Percentiles rank a stretch among this genome's conserved stretches.
phyloP scores from a whole-genome alignment of 2,797 vertebrate genomes.

The Ceyx erithaca region DNA sequence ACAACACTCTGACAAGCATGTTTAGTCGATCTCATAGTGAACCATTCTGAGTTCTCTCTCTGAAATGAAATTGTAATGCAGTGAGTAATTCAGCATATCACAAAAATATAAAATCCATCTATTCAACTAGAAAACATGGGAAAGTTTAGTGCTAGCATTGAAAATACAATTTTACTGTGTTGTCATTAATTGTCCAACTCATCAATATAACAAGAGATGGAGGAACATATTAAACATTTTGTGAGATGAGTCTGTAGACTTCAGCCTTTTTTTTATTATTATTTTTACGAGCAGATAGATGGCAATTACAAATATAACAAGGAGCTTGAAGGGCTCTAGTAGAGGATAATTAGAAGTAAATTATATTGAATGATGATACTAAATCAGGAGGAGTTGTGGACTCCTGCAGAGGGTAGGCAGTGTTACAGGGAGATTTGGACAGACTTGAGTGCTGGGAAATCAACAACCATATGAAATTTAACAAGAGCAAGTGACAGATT shows the following conservation, averaged over 20 bases:
- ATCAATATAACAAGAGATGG: not conserved
- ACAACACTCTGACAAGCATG: not conserved
- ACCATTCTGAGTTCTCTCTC: not conserved
- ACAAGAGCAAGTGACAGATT: not conserved
- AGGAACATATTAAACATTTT: accelerated
- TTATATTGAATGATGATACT: not conserved
- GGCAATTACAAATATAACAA: not conserved
- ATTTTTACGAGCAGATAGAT: not conserved
- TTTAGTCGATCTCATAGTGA: not conserved
- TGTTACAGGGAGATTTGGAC: not conserved
- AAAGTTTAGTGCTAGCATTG: not conserved
- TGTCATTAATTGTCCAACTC: not conserved
- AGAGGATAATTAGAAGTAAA: not conserved
- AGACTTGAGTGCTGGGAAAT: not conserved
- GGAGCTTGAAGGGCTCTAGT: not conserved
- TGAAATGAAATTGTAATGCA: not conserved
- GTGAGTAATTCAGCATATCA: not conserved
- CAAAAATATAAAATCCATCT: not conserved
- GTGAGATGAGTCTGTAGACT: not conserved
- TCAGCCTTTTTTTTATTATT: not conserved
- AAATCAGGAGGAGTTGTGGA: not conserved
- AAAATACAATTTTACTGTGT: not conserved
- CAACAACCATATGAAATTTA: not conserved
- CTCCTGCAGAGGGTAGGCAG: no score
- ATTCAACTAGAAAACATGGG: not conserved